Conservation (phyloP, 2,797 vertebrate species). For the Ptychadena robeensis region DNA sequence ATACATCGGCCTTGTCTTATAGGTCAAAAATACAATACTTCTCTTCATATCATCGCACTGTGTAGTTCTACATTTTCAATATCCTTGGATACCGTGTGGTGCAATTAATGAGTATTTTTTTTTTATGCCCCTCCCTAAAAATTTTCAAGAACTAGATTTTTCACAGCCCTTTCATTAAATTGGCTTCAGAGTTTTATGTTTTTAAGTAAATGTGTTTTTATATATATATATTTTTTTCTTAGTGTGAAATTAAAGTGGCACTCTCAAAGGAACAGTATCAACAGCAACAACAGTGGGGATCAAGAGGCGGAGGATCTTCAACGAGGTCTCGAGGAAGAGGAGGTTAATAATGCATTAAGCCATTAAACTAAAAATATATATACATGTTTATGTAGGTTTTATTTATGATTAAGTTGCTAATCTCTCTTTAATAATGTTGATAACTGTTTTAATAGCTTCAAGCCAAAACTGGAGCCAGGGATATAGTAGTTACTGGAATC, state of each 20-base stretch:
- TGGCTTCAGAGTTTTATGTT: no score
- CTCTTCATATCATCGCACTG: no score
- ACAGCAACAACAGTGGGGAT: conserved; percentile 94
- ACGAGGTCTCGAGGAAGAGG: conserved; percentile 90
- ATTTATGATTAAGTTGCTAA: neutral
- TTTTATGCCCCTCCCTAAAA: no score
- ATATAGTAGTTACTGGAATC: conserved; percentile 97
- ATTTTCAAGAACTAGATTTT: no score
- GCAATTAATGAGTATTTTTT: no score
- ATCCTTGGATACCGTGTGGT: no score
- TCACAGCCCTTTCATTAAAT: no score
- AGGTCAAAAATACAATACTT: no score
- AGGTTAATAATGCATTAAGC: conserved; percentile 65
- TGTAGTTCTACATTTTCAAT: no score
- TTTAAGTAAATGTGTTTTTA: no score
- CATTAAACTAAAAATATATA: neutral
- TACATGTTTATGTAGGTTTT: neutral
- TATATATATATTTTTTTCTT: neutral
- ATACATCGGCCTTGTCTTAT: no score
- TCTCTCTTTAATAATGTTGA: conserved; percentile 22
- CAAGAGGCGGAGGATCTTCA: conserved; percentile 87
- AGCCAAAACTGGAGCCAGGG: conserved; percentile 97
- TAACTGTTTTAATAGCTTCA: conserved; percentile 79
- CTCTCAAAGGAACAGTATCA: conserved; percentile 99
- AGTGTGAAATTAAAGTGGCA: conserved; percentile 99